A percentile compares a stretch with the other conserved stretches of the same genome.
Evolutionary conservation across 2,797 vertebrate species (phyloP).

Genomic region (Carduelis carduelis): DNA sequence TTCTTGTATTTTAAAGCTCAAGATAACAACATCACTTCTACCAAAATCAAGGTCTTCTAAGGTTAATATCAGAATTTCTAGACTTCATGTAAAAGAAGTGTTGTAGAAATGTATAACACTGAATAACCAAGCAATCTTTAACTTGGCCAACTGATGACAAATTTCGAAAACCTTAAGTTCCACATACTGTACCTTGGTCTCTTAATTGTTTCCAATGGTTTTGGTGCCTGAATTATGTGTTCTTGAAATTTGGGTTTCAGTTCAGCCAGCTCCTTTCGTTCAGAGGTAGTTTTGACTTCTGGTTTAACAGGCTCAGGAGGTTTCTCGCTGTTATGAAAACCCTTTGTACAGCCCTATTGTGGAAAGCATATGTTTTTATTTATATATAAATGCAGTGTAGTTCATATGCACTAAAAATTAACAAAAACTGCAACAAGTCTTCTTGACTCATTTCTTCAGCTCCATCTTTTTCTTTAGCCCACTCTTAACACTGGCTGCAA

Average conservation of each 20-base stretch:
- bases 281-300: conserved; percentile 86
- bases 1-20: neutral
- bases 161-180: neutral
- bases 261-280: conserved; percentile 81
- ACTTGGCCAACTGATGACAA: neutral
- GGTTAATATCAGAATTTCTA: neutral
- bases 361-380: neutral
- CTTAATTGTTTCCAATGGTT: conserved; percentile 87
- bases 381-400: neutral
- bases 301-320: conserved; percentile 94
- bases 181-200: conserved; percentile 84
- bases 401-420: neutral
- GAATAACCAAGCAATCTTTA: neutral
- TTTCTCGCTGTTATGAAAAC: conserved; percentile 91
- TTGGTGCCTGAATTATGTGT: conserved; percentile 85
- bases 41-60: neutral
- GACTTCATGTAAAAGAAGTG: neutral
- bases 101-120: neutral
- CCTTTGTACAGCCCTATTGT: conserved; percentile 93
- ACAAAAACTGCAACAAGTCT: neutral
- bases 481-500: neutral
- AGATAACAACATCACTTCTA: neutral
- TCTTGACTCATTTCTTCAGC: neutral
- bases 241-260: conserved; percentile 80
- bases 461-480: neutral